phyloP scores from a whole-genome alignment of 2,888 invertebrate species.

The Hypomecis atomaria region DNA sequence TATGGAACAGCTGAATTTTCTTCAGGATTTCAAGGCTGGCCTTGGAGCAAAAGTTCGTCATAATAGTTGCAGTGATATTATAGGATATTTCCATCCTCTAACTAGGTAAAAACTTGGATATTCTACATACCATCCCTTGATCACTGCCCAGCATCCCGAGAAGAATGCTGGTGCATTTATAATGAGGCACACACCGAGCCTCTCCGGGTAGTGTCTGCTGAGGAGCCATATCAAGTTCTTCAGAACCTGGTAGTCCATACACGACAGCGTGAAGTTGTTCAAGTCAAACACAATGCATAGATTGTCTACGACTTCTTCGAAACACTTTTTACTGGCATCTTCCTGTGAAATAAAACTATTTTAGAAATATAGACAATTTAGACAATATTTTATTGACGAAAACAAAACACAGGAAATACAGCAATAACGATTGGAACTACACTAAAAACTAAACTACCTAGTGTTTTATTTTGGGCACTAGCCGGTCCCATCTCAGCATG shows the following conservation, averaged over 20 bases:
- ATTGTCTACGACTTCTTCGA: conserved; percentile 92
- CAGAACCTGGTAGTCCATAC: conserved; percentile 92
- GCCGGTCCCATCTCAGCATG: too few relatives aligned
- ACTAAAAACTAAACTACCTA: too few relatives aligned
- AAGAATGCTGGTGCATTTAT: conserved; percentile 90
- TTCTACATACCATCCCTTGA: conserved; percentile 87
- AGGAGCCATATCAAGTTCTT: conserved; percentile 92
- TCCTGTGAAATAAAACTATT: conserved; percentile 78
- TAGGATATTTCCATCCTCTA: neutral
- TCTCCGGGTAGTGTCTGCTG: conserved; percentile 91
- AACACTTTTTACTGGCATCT: conserved; percentile 90
- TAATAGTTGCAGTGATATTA: neutral
- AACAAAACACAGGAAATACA: too few relatives aligned
- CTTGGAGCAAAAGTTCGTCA: too few relatives aligned
- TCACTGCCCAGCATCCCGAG: conserved; percentile 91
- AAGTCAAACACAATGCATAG: conserved; percentile 92
- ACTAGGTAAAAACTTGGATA: neutral
- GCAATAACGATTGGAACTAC: too few relatives aligned
- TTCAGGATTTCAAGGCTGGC: too few relatives aligned
- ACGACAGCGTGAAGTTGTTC: conserved; percentile 88
- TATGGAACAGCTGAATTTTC: too few relatives aligned
- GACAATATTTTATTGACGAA: too few relatives aligned
- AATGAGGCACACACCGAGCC: conserved; percentile 90
- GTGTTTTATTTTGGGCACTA: too few relatives aligned
- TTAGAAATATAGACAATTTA: neutral